phyloP scores from a whole-genome alignment of 2,888 invertebrate species.

The Nysson spinosus region DNA sequence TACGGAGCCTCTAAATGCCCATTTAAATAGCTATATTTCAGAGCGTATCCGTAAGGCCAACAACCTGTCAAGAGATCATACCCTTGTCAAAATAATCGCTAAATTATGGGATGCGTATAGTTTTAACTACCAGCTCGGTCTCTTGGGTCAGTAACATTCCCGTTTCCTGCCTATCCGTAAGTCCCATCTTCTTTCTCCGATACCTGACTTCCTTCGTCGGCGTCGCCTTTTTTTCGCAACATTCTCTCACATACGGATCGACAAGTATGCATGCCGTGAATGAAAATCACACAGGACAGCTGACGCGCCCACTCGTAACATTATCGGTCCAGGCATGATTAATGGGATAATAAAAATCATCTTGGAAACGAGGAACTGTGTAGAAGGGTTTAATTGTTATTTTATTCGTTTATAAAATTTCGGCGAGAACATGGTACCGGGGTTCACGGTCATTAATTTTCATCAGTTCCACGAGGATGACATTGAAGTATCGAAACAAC shows the following conservation, averaged over 20 bases:
- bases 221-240: conserved; percentile 41
- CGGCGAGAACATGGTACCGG: conserved; percentile 15
- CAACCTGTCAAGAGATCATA: conserved; percentile 74
- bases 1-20: conserved; percentile 61
- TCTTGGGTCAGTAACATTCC: conserved; percentile 56
- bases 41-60: conserved; percentile 68
- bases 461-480: conserved; percentile 33
- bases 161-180: conserved; percentile 62
- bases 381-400: conserved; percentile 37
- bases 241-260: conserved; percentile 29
- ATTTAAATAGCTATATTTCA: conserved; percentile 73
- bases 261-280: conserved; percentile 32
- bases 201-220: conserved; percentile 54
- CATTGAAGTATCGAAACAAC: conserved; percentile 6
- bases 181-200: conserved; percentile 50
- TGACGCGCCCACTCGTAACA: conserved; percentile 51
- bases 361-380: conserved; percentile 22
- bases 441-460: conserved; percentile 46
- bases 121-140: conserved; percentile 64
- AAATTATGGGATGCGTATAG: conserved; percentile 73
- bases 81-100: conserved; percentile 76
- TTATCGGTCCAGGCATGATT: conserved; percentile 52
- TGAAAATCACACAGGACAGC: conserved; percentile 55
- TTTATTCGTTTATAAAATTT: conserved; percentile 37
- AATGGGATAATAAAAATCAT: conserved; percentile 55